Conservation (phyloP, 2,797 vertebrate species). For the Trichosurus vulpecula region DNA sequence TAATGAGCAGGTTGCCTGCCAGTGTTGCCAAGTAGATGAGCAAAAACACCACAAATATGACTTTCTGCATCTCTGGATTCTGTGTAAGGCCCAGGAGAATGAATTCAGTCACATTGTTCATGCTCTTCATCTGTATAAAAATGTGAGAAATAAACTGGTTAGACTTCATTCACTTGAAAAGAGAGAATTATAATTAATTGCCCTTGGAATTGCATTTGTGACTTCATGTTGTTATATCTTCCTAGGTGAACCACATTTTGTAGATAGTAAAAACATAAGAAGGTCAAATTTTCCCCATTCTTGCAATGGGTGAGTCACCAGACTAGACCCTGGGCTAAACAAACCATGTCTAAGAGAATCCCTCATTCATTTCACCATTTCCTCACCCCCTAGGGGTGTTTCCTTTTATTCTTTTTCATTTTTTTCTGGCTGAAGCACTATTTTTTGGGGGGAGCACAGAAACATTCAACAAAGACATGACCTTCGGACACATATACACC, state of each 20-base stretch:
- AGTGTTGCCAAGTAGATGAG: conserved; percentile 61
- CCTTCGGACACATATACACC: no score
- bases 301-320: not conserved
- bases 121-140: not conserved
- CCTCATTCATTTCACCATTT: not conserved
- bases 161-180: not conserved
- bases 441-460: no score
- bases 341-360: fast-evolving
- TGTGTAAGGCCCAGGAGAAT: conserved; percentile 44
- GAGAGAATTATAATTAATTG: not conserved
- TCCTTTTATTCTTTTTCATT: not conserved
- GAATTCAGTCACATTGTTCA: conserved; percentile 41
- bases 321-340: not conserved
- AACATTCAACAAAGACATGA: no score
- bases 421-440: not conserved
- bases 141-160: not conserved
- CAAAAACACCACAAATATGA: conserved; percentile 59
- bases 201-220: not conserved
- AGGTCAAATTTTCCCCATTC: not conserved
- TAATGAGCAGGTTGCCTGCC: conserved; percentile 64
- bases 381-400: not conserved
- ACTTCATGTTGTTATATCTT: not conserved
- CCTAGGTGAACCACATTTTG: not conserved
- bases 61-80: conserved; percentile 5
- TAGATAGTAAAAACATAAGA: not conserved